A percentile compares a stretch with the other conserved stretches of the same genome.
Evolutionary conservation across 2,888 invertebrate genomes (phyloP).

Genomic region (Sinodicranocentrus sp.): DNA sequence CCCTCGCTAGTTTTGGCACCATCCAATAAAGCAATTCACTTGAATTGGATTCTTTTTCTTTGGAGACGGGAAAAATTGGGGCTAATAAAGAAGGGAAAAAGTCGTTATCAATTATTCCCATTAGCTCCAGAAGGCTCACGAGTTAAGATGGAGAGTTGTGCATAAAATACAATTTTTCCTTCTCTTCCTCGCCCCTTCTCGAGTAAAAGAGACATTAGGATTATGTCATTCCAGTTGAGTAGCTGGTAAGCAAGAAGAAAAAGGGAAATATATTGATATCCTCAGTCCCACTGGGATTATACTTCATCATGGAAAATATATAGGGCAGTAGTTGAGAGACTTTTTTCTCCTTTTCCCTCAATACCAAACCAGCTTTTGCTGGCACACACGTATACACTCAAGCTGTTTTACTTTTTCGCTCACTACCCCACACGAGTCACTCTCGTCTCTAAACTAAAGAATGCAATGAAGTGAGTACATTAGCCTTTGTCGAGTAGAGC

Average conservation of each 20-base stretch:
- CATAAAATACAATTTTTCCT: neutral
- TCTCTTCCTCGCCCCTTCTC: too few relatives aligned
- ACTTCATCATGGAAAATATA: neutral
- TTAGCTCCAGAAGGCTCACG: neutral
- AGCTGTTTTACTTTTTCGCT: neutral
- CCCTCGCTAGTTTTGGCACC: neutral
- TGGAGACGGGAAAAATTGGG: neutral
- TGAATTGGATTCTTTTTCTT: neutral
- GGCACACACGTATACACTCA: neutral
- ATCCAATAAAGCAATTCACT: neutral
- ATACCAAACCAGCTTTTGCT: too few relatives aligned
- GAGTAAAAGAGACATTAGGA: too few relatives aligned
- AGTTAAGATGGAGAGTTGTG: neutral
- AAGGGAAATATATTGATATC: too few relatives aligned
- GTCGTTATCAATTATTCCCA: conserved; percentile 7
- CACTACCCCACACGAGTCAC: too few relatives aligned
- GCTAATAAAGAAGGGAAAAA: neutral
- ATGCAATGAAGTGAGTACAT: neutral
- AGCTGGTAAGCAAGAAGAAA: too few relatives aligned
- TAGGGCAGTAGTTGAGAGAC: conserved; percentile 5
- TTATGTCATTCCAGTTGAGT: too few relatives aligned
- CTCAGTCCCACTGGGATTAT: too few relatives aligned
- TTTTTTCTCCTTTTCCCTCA: neutral
- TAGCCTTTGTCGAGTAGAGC: neutral
- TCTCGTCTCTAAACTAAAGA: neutral